Conservation (phyloP, 2,888 invertebrate genomes). For the Ashinkailepas kermadecensis region DNA sequence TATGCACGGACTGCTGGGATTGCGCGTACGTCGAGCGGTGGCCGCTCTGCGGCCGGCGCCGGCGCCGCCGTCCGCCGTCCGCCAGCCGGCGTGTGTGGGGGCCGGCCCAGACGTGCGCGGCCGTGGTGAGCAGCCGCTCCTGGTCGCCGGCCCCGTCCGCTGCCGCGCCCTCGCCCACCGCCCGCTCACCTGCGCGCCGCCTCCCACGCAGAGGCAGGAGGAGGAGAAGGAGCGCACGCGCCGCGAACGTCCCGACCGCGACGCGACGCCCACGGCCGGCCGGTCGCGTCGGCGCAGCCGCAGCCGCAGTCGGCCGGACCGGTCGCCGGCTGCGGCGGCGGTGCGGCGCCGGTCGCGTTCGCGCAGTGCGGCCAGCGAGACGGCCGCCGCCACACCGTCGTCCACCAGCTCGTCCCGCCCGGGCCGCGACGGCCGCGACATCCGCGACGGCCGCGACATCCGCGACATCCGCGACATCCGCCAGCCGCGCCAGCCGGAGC, state of each 20-base stretch:
- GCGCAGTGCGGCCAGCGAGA: neutral
- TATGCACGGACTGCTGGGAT: too few relatives aligned
- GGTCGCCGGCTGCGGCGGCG: neutral
- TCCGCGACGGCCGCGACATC: too few relatives aligned
- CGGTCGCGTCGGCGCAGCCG: neutral
- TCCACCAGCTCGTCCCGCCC: neutral
- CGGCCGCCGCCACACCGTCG: neutral
- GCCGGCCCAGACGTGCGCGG: neutral
- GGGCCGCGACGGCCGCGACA: neutral
- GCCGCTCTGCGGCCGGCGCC: too few relatives aligned
- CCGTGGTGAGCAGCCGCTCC: constrained; percentile 10
- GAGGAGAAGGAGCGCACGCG: constrained; percentile 22
- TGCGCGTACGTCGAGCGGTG: too few relatives aligned
- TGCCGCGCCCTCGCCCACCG: neutral
- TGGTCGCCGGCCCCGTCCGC: neutral
- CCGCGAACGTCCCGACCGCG: constrained; percentile 16
- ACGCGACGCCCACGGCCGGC: neutral
- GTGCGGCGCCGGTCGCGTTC: neutral
- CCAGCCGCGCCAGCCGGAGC: too few relatives aligned
- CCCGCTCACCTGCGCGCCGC: neutral
- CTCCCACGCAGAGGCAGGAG: neutral
- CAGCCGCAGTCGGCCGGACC: neutral
- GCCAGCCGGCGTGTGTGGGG: neutral
- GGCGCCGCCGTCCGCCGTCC: too few relatives aligned
- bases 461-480: too few relatives aligned